phyloP scores from a whole-genome alignment of 2,797 vertebrate genomes.

The Myioborus melanocephalus region DNA sequence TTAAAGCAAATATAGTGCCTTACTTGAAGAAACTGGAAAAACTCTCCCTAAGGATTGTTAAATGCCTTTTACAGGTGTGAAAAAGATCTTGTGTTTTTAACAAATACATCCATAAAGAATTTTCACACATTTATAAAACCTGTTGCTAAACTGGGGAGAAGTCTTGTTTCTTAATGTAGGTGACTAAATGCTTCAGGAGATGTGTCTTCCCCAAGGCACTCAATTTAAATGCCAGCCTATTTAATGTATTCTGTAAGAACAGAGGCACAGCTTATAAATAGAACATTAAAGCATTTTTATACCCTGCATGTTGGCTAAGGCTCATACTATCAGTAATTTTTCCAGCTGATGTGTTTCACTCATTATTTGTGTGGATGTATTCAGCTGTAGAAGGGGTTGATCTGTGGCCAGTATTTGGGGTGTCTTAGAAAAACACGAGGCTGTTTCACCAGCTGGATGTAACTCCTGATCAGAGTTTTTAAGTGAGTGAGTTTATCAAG shows the following conservation, averaged over 20 bases:
- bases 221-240: background rate
- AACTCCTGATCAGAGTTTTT: background rate
- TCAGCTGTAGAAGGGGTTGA: background rate
- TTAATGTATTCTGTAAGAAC: slow-evolving; percentile 21
- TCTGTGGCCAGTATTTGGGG: background rate
- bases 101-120: slow-evolving; percentile 41
- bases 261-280: slow-evolving; percentile 3
- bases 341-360: background rate
- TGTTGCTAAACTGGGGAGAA: background rate
- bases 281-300: slow-evolving; percentile 10
- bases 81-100: slow-evolving; percentile 17
- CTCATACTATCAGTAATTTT: background rate
- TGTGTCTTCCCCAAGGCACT: background rate
- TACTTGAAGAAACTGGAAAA: background rate
- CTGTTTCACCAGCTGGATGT: background rate
- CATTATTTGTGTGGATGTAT: background rate
- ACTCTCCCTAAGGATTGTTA: slow-evolving; percentile 7
- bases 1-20: background rate
- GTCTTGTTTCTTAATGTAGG: background rate
- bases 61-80: slow-evolving; percentile 25
- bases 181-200: slow-evolving; percentile 29
- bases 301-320: background rate
- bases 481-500: background rate
- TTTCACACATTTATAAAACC: slow-evolving; percentile 28
- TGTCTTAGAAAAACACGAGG: background rate